phyloP scores from a whole-genome alignment of 2,888 invertebrate genomes.

The Noctua janthe region DNA sequence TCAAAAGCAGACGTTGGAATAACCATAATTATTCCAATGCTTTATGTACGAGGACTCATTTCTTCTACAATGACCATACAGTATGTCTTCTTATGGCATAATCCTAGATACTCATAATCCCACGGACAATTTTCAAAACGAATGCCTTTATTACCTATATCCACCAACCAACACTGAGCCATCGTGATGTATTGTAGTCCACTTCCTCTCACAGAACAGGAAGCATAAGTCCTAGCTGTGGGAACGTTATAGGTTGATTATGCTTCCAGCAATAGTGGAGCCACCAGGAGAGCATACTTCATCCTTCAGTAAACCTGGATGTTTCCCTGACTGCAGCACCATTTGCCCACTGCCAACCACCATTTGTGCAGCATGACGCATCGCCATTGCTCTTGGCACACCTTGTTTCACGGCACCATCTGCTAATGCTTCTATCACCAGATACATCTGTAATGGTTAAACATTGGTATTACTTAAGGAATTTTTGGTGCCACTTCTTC shows the following conservation, averaged over 20 bases:
- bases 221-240: background rate
- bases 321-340: conserved; percentile 94
- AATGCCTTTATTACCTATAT: no score
- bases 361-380: conserved; percentile 96
- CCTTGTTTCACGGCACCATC: conserved; percentile 98
- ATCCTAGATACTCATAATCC: background rate
- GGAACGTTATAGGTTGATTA: background rate
- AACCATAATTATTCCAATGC: background rate
- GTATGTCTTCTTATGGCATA: background rate
- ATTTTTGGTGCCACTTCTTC: no score
- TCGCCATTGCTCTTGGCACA: conserved; percentile 94
- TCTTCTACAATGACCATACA: background rate
- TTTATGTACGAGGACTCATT: background rate
- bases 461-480: background rate
- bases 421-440: conserved; percentile 97
- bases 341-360: conserved; percentile 95
- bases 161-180: no score
- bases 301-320: conserved; percentile 95
- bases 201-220: background rate
- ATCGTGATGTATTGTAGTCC: background rate
- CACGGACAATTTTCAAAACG: background rate
- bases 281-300: conserved; percentile 98
- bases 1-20: background rate
- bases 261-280: conserved; percentile 94
- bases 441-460: conserved; percentile 91